phyloP scores from a whole-genome alignment of 2,113 vertebrate species.

The Indri indri region DNA sequence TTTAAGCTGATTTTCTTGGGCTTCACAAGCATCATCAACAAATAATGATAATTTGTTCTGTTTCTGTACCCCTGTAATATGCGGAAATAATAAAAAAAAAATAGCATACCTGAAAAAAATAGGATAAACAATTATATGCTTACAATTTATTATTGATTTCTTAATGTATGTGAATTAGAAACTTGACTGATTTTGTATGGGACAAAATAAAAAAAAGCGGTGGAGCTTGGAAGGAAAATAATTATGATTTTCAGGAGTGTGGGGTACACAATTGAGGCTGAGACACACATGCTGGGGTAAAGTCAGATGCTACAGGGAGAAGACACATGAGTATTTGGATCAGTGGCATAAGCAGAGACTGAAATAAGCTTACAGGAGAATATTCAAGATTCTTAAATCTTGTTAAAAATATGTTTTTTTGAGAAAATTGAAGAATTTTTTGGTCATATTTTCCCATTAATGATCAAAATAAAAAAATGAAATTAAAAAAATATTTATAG shows the following conservation, averaged over 20 bases:
- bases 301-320: not conserved
- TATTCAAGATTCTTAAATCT: not conserved
- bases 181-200: not conserved
- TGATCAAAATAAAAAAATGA: conserved; percentile 31
- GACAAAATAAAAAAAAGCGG: not conserved
- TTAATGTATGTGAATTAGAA: conserved; percentile 1
- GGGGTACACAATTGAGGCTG: not conserved
- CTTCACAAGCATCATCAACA: not conserved
- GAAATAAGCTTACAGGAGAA: not conserved
- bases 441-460: not conserved
- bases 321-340: not conserved
- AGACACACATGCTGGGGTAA: not conserved
- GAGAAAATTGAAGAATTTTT: conserved; percentile 27
- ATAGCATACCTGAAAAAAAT: not conserved
- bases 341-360: not conserved
- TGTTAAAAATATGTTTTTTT: conserved; percentile 13
- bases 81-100: no score
- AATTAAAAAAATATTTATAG: not conserved
- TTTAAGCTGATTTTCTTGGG: not conserved
- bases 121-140: not conserved
- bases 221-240: not conserved
- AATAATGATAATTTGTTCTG: not conserved
- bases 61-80: not conserved
- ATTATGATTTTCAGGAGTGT: not conserved
- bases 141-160: not conserved